phyloP scores from a whole-genome alignment of 2,888 invertebrate genomes.

The Lasioglossum morio region DNA sequence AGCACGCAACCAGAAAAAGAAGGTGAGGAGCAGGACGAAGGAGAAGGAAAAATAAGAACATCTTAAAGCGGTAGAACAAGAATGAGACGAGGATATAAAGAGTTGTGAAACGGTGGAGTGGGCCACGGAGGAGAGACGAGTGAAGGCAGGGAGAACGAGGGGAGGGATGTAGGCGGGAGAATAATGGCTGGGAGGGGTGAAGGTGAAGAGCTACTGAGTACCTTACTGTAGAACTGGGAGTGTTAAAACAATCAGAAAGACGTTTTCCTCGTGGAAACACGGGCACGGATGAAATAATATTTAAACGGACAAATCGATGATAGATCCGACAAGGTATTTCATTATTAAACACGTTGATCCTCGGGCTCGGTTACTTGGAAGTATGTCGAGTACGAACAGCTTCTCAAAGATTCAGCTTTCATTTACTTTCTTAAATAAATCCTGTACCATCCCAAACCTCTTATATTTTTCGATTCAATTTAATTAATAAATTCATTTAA shows the following conservation, averaged over 20 bases:
- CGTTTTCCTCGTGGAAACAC: conserved; percentile 5
- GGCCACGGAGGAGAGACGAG: neutral
- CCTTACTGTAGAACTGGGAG: neutral
- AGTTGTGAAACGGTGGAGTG: neutral
- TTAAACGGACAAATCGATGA: neutral
- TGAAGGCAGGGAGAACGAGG: neutral
- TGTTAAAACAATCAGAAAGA: conserved; percentile 32
- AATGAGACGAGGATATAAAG: conserved; percentile 14
- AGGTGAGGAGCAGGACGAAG: neutral
- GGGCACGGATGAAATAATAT: neutral
- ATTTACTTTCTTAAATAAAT: neutral
- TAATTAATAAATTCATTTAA: neutral
- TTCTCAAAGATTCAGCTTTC: neutral
- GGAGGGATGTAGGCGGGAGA: conserved; percentile 14
- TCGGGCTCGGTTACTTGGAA: neutral
- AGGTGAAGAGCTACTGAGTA: conserved; percentile 26
- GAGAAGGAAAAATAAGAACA: neutral
- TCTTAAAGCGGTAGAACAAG: neutral
- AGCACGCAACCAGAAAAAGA: neutral
- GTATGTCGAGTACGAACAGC: neutral
- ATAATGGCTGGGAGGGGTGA: neutral
- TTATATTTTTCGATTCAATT: neutral
- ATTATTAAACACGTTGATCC: neutral
- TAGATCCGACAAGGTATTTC: neutral
- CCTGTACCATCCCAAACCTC: neutral